Evolutionary conservation across 53 echinoderm and acorn worm species (phyloP).

Genomic region (Actinopyga echinites): DNA sequence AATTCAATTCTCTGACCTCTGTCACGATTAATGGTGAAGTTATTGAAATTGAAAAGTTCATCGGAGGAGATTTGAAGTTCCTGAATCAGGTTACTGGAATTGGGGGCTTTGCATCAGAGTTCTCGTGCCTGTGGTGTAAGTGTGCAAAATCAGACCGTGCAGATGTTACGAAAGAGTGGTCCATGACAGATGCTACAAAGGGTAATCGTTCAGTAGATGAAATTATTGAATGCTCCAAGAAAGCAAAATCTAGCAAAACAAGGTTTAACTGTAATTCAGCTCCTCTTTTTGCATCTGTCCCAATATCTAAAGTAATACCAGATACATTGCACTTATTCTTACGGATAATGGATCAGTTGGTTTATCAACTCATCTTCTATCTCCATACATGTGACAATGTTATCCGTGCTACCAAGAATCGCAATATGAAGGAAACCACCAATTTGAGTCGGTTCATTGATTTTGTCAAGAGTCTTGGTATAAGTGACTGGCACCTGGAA

Average conservation of each 20-base stretch:
- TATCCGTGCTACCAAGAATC: slow-evolving; percentile 9
- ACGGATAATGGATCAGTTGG: slow-evolving; percentile 66
- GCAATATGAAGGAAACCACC: background rate
- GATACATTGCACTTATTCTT: slow-evolving; percentile 58
- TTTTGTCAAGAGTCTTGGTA: slow-evolving; percentile 41
- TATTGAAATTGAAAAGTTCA: slow-evolving; percentile 54
- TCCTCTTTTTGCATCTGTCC: slow-evolving; percentile 56
- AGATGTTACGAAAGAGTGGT: slow-evolving; percentile 55
- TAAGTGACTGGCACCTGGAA: slow-evolving; percentile 34
- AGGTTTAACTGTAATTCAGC: slow-evolving; percentile 46
- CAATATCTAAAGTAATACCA: slow-evolving; percentile 38
- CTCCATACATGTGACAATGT: slow-evolving; percentile 50
- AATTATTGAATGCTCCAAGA: slow-evolving; percentile 52
- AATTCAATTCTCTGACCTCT: slow-evolving; percentile 52
- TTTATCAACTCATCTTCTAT: slow-evolving; percentile 52
- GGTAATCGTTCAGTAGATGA: slow-evolving; percentile 57
- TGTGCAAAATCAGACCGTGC: slow-evolving; percentile 55
- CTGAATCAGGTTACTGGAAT: slow-evolving; percentile 73
- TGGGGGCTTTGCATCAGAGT: slow-evolving; percentile 61
- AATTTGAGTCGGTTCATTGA: slow-evolving; percentile 51
- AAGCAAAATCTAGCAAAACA: slow-evolving; percentile 32
- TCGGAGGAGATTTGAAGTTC: slow-evolving; percentile 66
- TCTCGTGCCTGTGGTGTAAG: slow-evolving; percentile 67
- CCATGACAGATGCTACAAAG: slow-evolving; percentile 56
- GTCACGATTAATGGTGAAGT: slow-evolving; percentile 46